phyloP scores from a whole-genome alignment of 1,140 invertebrate species.

The Nomia melanderi region DNA sequence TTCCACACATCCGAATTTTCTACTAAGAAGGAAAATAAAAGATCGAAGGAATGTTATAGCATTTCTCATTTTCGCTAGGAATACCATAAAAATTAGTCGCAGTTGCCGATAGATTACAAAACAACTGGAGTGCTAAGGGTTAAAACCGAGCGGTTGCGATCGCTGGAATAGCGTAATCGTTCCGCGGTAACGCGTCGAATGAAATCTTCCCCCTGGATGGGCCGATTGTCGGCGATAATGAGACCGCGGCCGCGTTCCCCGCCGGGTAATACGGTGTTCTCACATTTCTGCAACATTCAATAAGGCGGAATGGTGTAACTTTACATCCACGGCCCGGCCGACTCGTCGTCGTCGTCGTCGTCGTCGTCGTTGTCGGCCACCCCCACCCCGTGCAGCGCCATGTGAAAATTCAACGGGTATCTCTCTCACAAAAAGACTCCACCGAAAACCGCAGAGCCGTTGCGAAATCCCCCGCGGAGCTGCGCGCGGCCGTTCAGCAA shows the following conservation, averaged over 20 bases:
- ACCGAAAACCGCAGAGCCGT: slow-evolving; percentile 52
- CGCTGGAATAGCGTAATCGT: slow-evolving; percentile 1
- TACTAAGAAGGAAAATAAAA: too few species aligned
- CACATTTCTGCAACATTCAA: slow-evolving; percentile 53
- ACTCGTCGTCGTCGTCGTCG: too few species aligned
- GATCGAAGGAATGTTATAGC: too few species aligned
- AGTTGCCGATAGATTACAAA: too few species aligned
- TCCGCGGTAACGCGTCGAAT: slow-evolving; percentile 1
- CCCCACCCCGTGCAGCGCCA: slow-evolving; percentile 6
- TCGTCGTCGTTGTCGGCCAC: neutral
- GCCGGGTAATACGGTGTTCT: slow-evolving; percentile 37
- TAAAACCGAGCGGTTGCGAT: neutral
- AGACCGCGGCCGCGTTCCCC: slow-evolving; percentile 12
- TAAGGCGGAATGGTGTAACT: slow-evolving; percentile 52
- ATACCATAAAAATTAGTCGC: too few species aligned
- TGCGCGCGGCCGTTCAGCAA: neutral
- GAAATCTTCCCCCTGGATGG: neutral
- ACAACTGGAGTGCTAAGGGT: too few species aligned
- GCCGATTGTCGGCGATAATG: slow-evolving; percentile 33
- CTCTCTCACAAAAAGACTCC: slow-evolving; percentile 37
- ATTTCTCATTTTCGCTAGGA: too few species aligned
- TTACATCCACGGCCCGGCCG: slow-evolving; percentile 27
- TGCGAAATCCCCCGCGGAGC: slow-evolving; percentile 11
- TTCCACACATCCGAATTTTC: too few species aligned
- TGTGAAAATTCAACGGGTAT: slow-evolving; percentile 50